Evolutionary conservation across 2,113 vertebrate genomes (phyloP), one percentile per base, ranked within the genome.

Genomic region (Brachyhypopomus occidentalis): DNA sequence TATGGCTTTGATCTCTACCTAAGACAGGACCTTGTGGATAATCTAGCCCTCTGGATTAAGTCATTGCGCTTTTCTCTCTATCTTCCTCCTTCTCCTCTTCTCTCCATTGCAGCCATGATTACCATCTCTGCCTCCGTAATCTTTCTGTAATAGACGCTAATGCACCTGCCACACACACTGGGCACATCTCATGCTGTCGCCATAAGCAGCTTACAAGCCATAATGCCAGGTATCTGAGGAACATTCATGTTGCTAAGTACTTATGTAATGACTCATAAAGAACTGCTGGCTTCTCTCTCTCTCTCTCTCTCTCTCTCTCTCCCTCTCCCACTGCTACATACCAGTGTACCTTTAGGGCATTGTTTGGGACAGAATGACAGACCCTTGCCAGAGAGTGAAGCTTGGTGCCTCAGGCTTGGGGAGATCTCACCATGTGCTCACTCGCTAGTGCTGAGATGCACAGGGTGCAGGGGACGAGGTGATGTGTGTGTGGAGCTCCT

Each of bases 191-290:
- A 92, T 95, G 95, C 95, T 95, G 95, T 96, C 93, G 92, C 94
- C 93, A 80, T 96, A 96, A 96, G 95, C 90, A 95, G 95, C 95
- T 96, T 95, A 96, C 92, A 92, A 92, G 93, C 93, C 94, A 94
- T 95, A 95, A 96, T 97, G 95, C 95, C 93, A 97, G 96, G 95
- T 97, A 97, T 94, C 97, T 96, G 95, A 95, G 93, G 95, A 95
- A 90, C 84, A 96, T 95, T 95, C 95, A 93, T 95, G 95, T 86
- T 85, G 95, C 95, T 96, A 94, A 97, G 95, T 95, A 95, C 95
- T 96, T 95, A 95, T 95, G 95, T 96, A 96, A 96, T 94, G 94
- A 95, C 94, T 95, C 95, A 95, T 96, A 94, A 93, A 95, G 92
- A 93, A 91, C 95, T 93, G 93, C 94, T 83, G 85, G 82, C 81